Percentiles rank a stretch among this genome's conserved stretches.
These are phyloP conservation scores for Schizopygopsis malacanthus DNA, from an alignment of 2,797 vertebrate genomes.

Conservation along the genomic window DNA sequence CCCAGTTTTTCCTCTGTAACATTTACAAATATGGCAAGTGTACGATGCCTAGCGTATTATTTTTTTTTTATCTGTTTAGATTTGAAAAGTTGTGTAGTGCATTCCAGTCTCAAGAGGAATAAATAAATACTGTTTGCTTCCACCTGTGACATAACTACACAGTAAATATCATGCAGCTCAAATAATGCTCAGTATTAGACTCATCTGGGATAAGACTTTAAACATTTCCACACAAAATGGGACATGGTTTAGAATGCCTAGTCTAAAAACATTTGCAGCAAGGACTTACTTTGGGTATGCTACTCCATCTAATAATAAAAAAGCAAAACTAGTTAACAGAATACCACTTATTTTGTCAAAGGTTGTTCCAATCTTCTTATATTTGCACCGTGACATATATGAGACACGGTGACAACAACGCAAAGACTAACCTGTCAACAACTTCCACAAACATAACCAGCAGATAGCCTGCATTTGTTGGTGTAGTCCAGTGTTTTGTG, in stretches of 20 bases:
- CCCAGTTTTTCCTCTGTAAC: neutral
- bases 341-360: conserved; percentile 4
- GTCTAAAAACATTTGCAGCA: conserved; percentile 19
- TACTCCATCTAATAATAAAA: neutral
- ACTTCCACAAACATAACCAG: conserved; percentile 9
- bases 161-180: conserved; percentile 40
- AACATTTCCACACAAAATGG: conserved; percentile 4
- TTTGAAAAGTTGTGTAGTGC: neutral
- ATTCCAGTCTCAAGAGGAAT: neutral
- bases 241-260: neutral
- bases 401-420: conserved; percentile 35
- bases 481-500: neutral
- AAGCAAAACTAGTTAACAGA: conserved; percentile 7
- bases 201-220: neutral
- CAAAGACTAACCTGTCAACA: conserved; percentile 24
- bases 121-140: conserved; percentile 13
- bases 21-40: neutral
- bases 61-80: neutral
- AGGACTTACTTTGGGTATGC: neutral
- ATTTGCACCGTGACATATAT: conserved; percentile 15
- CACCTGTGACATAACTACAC: conserved; percentile 13
- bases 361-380: conserved; percentile 7
- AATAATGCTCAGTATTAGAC: conserved; percentile 29
- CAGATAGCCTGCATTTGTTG: conserved; percentile 21
- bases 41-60: neutral